Base-by-base conservation (phyloP, 2,888 invertebrate genomes). In the Archaeoteleia sp. region DNA sequence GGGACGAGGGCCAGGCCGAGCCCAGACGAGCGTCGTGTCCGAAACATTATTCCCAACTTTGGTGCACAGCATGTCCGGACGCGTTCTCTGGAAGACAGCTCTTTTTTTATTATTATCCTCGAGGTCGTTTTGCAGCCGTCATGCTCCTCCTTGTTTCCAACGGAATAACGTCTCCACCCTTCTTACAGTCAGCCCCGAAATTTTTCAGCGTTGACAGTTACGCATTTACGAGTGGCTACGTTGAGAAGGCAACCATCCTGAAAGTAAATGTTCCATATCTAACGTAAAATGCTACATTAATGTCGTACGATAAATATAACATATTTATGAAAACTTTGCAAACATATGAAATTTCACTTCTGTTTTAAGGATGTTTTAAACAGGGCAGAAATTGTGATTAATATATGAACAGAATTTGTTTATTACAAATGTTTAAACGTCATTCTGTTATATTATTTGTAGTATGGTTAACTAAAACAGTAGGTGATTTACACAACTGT, bases 21-120 rank as follows among this genome's bases (percentile, higher is more conserved):
- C 73, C 76, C 67, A 68, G 70, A 75, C 77, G 65, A 76, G 72
- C 72, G 73, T 79, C 80, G 81, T 83, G 85, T 85, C 84, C 85
- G 82, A 85, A 83, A 84, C 85, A 85, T 85, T 84, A 83, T 83
- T 83, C 78, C 74, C 75, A 82, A 84, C 82, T 84, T 84, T 76
- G 72, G 70, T 63, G 45, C 43, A 46, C 62, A 30, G 32, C 55
- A 48, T 63, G 68, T 62, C 53, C 63, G 53, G 46, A 40, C 49
- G 55, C 57, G 34, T 35, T 40, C 45, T 25, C 34, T 42, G 61
- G 49, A 69, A 68, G 63, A 67, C 66, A 55, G 53, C 58, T 55
- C 34, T 49, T 65, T 61, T 70, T 67, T 58, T 40, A 4, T 45
- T 45, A 43, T 55, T 65, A 65, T 71, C 54, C 62, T 57, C 42